Base-by-base conservation (phyloP, 53 echinoderm and acorn worm genomes). In the Hippasteria phrygiana region DNA sequence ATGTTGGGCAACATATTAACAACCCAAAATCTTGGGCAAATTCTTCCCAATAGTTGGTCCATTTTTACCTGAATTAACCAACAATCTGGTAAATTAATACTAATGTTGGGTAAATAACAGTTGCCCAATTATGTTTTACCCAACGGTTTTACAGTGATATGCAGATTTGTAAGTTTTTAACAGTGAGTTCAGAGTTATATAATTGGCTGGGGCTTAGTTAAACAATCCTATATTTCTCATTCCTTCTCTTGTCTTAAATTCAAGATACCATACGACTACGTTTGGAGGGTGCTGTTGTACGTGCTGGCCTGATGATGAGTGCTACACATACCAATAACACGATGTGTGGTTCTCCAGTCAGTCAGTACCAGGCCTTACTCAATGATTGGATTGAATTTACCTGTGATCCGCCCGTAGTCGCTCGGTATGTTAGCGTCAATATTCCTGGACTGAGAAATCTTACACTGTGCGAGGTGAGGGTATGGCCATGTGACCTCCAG, bases 351-450 rank as follows among this genome's bases (percentile, higher is more conserved):
- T 63, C 64, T 0, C 0, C n/a, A 0, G 6, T 63, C n/a, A 63
- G 0, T 27, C 28, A 0, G 27, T 28, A 26, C 26, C 64, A 63
- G 26, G 64, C 32, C 1, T 26, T 28, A 5, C 10, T 28, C 64
- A 70, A 36, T 36, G 17, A 70, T 17, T 27, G 26, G 32, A 50
- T 74, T 74, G 47, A 45, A 11, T 43, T 74, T 14, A 45, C n/a
- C 45, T 34, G 28, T 7, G 47, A 74, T 34, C 74, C 46, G 22
- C 20, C 46, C 17, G 42, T 39, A 28, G 17, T 24, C 27, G 45
- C 74, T 45, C 74, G 46, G 0, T 74, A 74, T 45, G 64, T 63
- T 26, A 63, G 64, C 32, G 64, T 63, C 27, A 27, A 63, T 31
- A 63, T 63, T 31, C 64, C 64, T 24, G 24, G 64, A 26, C 0